Base-by-base conservation (phyloP, 2,113 vertebrate genomes). In the Apaloderma vittatum region DNA sequence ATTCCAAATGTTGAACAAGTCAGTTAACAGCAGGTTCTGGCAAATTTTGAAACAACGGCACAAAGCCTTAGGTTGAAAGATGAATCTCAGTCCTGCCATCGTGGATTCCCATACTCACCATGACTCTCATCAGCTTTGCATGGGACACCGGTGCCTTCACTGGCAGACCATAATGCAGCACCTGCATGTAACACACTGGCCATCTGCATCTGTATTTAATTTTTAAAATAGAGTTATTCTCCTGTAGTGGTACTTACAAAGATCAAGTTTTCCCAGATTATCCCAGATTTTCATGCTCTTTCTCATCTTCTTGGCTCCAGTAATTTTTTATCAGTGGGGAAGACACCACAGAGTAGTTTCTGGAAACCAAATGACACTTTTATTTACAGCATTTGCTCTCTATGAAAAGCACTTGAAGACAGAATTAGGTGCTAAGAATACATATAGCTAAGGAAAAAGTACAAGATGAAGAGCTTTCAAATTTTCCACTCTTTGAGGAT, bases 91-190 rank as follows among this genome's bases (percentile, higher is more conserved):
- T 61, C 2, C 20, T 68, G 6, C 8, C 40, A 11, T 27, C 23
- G 23, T 2, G 40, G 21, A 34, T 6, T 10, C 10, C 48, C 19
- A n/a, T 20, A 30, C 6, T 57, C 36, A 43, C 0, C 7, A 8
- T 36, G 15, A 52, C 9, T 26, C 2, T 61, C 43, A 16, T 2
- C 2, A 1, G 16, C 29, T 3, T 1, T 51, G 34, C 3, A 1
- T 0, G 4, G 58, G 20, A 76, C 19, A 23, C 12, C 24, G 17
- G 5, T 72, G 26, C 22, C 20, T 76, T 72, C 48, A 11, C 8
- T 68, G 30, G 9, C 11, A 70, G 71, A 34, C 11, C 0, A 3
- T 11, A 80, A 9, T 8, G 15, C 27, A 54, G 12, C 14, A 51
- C 26, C 18, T 59, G 8, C 45, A 10, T 4, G 9, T 45, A 23